A percentile compares a stretch with the other conserved stretches of the same genome.
These are phyloP conservation scores for Amphimedon queenslandica DNA, from an alignment of 37 sponge, comb jelly and placozoan genomes.

Conservation along the genomic window DNA sequence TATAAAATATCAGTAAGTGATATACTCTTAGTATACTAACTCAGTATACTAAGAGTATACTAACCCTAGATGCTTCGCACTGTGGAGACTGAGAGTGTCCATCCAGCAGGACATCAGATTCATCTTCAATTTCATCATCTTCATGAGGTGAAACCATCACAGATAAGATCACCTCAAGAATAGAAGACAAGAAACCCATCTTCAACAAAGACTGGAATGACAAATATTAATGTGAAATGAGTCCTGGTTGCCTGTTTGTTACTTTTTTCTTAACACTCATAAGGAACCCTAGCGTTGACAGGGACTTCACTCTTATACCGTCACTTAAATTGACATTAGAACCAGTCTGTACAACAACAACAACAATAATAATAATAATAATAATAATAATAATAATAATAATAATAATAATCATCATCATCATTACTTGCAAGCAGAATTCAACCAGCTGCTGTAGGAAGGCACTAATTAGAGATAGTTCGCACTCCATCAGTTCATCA, in stretches of 20 bases:
- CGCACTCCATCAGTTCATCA: slow-evolving; percentile 92
- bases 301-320: slow-evolving; percentile 75
- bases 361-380: not conserved
- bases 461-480: slow-evolving; percentile 72
- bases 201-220: slow-evolving; percentile 38
- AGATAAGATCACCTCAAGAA: slow-evolving; percentile 42
- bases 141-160: slow-evolving; percentile 57
- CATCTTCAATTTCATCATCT: slow-evolving; percentile 43
- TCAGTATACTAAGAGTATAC: not conserved
- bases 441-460: slow-evolving; percentile 60
- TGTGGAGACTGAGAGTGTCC: slow-evolving; percentile 33
- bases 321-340: slow-evolving; percentile 47
- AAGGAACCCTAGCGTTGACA: slow-evolving; percentile 85
- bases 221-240: not conserved
- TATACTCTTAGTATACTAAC: not conserved
- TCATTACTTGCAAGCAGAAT: slow-evolving; percentile 76
- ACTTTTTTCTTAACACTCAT: slow-evolving; percentile 85
- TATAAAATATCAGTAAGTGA: slow-evolving; percentile 4
- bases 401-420: no score
- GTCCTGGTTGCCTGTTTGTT: no score
- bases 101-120: slow-evolving; percentile 28
- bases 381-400: not conserved
- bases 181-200: slow-evolving; percentile 38
- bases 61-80: slow-evolving; percentile 58
- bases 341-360: slow-evolving; percentile 42